These are phyloP conservation scores for Prunella himalayana DNA, from an alignment of 2,113 vertebrate species.

Conservation along the genomic window DNA sequence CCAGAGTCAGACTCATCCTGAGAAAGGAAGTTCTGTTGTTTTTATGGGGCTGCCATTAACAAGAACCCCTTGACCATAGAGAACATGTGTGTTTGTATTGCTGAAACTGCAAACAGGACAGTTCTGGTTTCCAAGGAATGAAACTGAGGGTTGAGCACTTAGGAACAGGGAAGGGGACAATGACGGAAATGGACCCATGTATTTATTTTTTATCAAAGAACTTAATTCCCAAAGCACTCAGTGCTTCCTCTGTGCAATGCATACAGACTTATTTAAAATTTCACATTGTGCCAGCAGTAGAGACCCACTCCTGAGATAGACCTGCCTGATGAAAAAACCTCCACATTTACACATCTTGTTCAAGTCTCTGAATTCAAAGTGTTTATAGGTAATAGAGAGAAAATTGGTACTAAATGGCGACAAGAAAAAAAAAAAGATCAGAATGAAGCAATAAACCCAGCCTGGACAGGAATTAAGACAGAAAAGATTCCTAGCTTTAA, in stretches of 20 bases:
- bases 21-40: not conserved
- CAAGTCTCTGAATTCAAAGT: not conserved
- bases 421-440: not conserved
- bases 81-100: not conserved
- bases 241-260: not conserved
- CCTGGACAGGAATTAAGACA: not conserved
- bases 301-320: not conserved
- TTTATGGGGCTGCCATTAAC: not conserved
- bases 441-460: not conserved
- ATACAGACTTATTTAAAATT: not conserved
- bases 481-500: not conserved
- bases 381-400: not conserved
- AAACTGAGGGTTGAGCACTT: not conserved
- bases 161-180: not conserved
- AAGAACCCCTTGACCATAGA: not conserved
- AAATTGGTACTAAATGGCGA: not conserved
- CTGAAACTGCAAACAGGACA: not conserved
- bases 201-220: not conserved
- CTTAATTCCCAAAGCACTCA: not conserved
- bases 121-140: not conserved
- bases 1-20: not conserved
- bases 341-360: not conserved
- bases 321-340: not conserved
- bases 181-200: not conserved
- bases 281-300: not conserved